Percentiles rank a stretch among this genome's conserved stretches.
phyloP scores from a whole-genome alignment of 2,113 vertebrate species.

The Casuarius casuarius region DNA sequence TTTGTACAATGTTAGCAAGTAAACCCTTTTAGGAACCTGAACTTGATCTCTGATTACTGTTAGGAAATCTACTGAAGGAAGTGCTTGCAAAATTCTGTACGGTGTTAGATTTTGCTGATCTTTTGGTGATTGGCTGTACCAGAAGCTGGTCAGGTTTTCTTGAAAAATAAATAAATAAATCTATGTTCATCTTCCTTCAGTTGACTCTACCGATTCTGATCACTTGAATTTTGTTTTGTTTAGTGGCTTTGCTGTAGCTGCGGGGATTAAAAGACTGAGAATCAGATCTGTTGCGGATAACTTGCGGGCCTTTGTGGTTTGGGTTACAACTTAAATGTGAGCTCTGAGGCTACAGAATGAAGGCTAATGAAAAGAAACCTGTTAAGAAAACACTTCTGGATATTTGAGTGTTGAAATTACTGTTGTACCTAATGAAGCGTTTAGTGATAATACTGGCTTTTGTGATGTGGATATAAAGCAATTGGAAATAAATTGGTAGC shows the following conservation, averaged over 20 bases:
- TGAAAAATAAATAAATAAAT: not conserved
- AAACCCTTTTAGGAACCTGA: not conserved
- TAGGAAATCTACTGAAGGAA: not conserved
- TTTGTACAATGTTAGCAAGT: not conserved
- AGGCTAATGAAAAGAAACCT: not conserved
- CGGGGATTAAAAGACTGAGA: not conserved
- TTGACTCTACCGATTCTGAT: not conserved
- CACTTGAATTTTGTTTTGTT: not conserved
- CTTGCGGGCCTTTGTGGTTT: not conserved
- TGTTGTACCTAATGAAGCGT: not conserved
- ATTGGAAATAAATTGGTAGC: not conserved
- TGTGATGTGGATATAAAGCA: not conserved
- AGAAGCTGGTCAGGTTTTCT: not conserved
- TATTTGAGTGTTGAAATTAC: not conserved
- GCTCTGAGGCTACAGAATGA: not conserved
- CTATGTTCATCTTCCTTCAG: not conserved
- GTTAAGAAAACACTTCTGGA: not conserved
- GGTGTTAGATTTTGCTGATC: rapidly evolving
- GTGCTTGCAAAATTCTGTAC: not conserved
- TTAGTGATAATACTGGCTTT: not conserved
- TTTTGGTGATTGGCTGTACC: not conserved
- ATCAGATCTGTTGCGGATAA: not conserved
- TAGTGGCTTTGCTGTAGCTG: not conserved
- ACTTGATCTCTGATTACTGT: not conserved
- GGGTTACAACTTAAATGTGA: not conserved